Evolutionary conservation across 2,888 invertebrate genomes (phyloP).

Genomic region (Rhingia campestris): DNA sequence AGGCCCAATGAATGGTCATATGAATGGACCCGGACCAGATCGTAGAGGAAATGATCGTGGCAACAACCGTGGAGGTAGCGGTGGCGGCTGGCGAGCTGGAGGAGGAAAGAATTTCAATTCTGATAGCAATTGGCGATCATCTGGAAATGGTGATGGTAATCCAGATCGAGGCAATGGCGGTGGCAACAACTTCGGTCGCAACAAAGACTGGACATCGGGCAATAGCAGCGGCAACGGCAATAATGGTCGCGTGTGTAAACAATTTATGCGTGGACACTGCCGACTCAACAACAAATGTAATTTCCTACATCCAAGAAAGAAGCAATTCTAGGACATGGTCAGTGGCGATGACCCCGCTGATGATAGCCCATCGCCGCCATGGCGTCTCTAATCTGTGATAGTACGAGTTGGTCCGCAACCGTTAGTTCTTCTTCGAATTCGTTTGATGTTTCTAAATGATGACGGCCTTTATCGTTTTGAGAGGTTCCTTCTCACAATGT

Average conservation of each 20-base stretch:
- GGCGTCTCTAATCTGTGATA: slow-evolving; percentile 64
- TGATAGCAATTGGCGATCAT: slow-evolving; percentile 85
- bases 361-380: slow-evolving; percentile 27
- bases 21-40: slow-evolving; percentile 68
- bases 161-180: slow-evolving; percentile 42
- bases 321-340: slow-evolving; percentile 79
- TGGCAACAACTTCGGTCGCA: slow-evolving; percentile 75
- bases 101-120: slow-evolving; percentile 81
- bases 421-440: slow-evolving; percentile 39
- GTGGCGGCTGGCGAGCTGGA: slow-evolving; percentile 79
- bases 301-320: slow-evolving; percentile 88
- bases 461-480: slow-evolving; percentile 12
- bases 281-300: slow-evolving; percentile 91
- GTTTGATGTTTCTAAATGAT: slow-evolving; percentile 20
- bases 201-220: slow-evolving; percentile 77
- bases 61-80: slow-evolving; percentile 71
- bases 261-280: slow-evolving; percentile 92
- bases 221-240: slow-evolving; percentile 77
- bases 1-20: slow-evolving; percentile 49
- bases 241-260: slow-evolving; percentile 86
- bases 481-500: slow-evolving; percentile 39
- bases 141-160: slow-evolving; percentile 82
- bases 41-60: slow-evolving; percentile 76
- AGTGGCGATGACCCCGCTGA: not conserved
- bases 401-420: slow-evolving; percentile 50